Conservation (phyloP, 2,797 vertebrate species). For the Neopelma chrysocephalum region DNA sequence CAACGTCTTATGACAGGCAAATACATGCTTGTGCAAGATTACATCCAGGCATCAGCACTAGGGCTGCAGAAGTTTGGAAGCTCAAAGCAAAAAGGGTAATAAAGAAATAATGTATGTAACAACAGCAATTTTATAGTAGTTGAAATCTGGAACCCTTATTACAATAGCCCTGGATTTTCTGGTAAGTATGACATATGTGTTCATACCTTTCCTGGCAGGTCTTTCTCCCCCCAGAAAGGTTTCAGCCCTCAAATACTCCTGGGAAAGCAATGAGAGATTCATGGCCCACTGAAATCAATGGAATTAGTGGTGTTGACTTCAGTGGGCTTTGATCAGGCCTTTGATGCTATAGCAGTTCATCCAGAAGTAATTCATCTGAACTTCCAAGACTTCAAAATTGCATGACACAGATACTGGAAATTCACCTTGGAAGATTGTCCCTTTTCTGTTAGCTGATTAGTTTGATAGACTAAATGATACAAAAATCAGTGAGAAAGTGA, state of each 20-base stretch:
- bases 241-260: not conserved
- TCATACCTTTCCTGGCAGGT: not conserved
- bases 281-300: conserved; percentile 57
- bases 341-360: conserved; percentile 46
- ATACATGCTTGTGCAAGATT: not conserved
- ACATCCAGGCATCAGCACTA: not conserved
- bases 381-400: not conserved
- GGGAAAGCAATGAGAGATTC: not conserved
- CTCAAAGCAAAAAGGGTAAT: not conserved
- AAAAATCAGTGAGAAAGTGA: not conserved
- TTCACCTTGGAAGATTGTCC: not conserved
- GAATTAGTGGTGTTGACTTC: conserved; percentile 6
- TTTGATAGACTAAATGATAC: not conserved
- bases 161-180: not conserved
- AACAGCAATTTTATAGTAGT: not conserved
- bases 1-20: not conserved
- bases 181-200: not conserved
- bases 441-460: not conserved
- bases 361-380: not conserved
- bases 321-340: conserved; percentile 60
- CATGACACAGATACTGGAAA: not conserved
- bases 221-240: not conserved
- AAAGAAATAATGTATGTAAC: not conserved
- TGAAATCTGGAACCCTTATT: not conserved
- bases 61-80: not conserved